A percentile compares a stretch with the other conserved stretches of the same genome.
Conservation (phyloP, 2,888 invertebrate species). For the Tiphia femorata region DNA sequence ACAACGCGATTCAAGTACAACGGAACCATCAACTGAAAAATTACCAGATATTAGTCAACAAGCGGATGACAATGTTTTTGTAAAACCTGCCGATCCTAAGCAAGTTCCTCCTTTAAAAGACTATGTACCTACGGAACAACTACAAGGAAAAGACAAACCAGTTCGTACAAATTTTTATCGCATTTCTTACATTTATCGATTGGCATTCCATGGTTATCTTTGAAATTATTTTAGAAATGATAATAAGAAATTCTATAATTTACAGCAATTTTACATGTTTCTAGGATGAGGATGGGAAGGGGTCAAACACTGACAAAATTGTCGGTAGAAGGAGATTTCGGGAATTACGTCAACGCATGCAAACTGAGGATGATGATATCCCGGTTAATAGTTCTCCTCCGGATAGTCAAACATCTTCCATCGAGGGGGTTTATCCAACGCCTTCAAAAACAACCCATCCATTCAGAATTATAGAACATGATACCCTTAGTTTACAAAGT, state of each 20-base stretch:
- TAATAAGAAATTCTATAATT: neutral
- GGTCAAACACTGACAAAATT: constrained; percentile 55
- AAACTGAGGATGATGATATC: constrained; percentile 87
- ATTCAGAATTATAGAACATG: constrained; percentile 88
- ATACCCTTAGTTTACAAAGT: constrained; percentile 88
- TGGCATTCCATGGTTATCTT: too few species aligned
- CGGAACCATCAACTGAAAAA: constrained; percentile 49
- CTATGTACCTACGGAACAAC: constrained; percentile 45
- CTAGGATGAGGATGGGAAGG: constrained; percentile 69
- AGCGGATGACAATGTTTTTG: constrained; percentile 56
- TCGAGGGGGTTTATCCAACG: constrained; percentile 81
- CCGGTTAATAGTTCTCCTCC: constrained; percentile 78
- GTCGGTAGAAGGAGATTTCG: constrained; percentile 82
- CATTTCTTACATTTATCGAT: neutral
- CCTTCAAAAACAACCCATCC: constrained; percentile 79
- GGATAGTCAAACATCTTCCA: constrained; percentile 82
- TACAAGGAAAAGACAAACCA: constrained; percentile 49
- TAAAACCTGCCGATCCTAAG: constrained; percentile 61
- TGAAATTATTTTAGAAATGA: too few species aligned
- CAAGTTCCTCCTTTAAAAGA: constrained; percentile 45
- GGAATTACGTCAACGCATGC: constrained; percentile 87
- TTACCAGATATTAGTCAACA: constrained; percentile 38
- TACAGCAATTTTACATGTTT: constrained; percentile 18
- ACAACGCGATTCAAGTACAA: constrained; percentile 52
- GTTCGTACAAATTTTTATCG: constrained; percentile 41